Evolutionary conservation across 2,797 vertebrate genomes (phyloP).

Genomic region (Nasua narica): DNA sequence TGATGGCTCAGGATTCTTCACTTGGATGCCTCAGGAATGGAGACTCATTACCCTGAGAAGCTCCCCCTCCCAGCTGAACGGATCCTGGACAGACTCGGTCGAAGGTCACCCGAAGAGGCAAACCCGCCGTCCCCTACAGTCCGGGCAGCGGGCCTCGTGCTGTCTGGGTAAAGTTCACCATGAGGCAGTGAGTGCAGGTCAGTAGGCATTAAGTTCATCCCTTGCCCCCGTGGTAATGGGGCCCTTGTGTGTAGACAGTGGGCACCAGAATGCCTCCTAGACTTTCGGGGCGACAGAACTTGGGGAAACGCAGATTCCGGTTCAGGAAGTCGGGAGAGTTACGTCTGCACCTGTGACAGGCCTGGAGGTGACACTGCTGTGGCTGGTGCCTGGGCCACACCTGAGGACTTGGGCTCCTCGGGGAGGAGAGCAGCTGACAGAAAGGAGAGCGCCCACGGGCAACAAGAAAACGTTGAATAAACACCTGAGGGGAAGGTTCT

Average conservation of each 20-base stretch:
- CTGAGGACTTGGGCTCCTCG: background rate
- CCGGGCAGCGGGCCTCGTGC: rapidly evolving
- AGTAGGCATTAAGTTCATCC: background rate
- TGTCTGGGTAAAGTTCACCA: background rate
- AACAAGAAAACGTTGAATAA: background rate
- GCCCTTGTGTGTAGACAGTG: background rate
- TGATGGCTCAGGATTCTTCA: background rate
- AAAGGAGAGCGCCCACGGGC: background rate
- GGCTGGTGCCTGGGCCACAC: background rate
- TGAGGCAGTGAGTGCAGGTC: background rate
- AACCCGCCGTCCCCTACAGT: background rate
- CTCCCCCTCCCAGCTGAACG: background rate
- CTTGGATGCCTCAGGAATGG: background rate
- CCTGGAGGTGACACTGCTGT: too few relatives aligned
- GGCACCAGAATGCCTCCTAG: background rate
- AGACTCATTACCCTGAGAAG: background rate
- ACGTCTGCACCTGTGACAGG: background rate
- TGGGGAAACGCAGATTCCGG: background rate
- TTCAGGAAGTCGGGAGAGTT: background rate
- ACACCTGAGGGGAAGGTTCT: background rate
- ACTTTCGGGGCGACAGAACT: background rate
- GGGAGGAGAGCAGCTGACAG: background rate
- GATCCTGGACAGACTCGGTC: background rate
- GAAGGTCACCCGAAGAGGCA: background rate
- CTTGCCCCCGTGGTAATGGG: background rate